Evolutionary conservation across 2,797 vertebrate species (phyloP).

Genomic region (Masticophis lateralis): DNA sequence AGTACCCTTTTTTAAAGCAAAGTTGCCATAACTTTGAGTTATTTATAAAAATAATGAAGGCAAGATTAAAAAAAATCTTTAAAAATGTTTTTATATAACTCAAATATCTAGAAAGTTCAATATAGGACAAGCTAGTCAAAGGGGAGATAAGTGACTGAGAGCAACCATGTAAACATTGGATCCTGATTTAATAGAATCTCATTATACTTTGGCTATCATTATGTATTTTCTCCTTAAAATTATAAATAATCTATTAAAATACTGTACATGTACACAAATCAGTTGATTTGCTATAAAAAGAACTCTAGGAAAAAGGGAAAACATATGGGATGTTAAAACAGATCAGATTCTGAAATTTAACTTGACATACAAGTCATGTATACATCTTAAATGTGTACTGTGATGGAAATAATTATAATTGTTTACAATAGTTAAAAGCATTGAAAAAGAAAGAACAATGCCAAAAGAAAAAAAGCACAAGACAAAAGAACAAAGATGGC

Average conservation of each 20-base stretch:
- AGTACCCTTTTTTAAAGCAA: too few species aligned
- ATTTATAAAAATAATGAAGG: not conserved
- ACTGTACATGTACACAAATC: not conserved
- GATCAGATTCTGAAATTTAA: not conserved
- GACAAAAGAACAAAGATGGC: not conserved
- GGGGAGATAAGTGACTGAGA: not conserved
- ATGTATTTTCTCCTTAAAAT: not conserved
- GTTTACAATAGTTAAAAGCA: not conserved
- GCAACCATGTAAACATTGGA: not conserved
- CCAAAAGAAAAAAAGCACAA: not conserved
- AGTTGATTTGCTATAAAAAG: not conserved
- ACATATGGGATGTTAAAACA: not conserved
- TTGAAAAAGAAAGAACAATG: not conserved
- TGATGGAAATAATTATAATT: not conserved
- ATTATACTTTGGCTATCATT: not conserved
- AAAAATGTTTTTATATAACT: not conserved
- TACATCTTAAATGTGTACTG: not conserved
- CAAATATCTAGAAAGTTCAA: not conserved
- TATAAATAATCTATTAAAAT: not conserved
- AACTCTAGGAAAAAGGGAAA: not conserved
- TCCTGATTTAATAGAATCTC: not conserved
- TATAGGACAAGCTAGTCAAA: not conserved
- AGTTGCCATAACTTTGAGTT: not conserved
- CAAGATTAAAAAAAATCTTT: not conserved
- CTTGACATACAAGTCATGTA: not conserved